These are phyloP conservation scores for Erebia aethiops DNA, from an alignment of 2,888 invertebrate species.

Conservation along the genomic window DNA sequence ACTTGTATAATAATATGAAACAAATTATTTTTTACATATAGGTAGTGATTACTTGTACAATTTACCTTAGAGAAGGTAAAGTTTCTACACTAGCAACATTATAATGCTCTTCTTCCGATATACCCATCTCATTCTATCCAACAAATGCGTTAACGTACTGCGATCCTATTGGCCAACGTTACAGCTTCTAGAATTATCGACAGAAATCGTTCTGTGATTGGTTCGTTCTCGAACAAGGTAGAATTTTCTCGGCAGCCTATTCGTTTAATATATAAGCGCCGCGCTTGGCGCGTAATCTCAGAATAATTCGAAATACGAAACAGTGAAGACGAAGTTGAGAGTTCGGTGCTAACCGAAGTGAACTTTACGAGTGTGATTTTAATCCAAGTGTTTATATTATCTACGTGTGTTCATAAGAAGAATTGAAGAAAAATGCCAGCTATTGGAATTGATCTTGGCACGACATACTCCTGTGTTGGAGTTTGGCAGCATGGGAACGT, in stretches of 20 bases:
- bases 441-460: constrained; percentile 82
- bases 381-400: constrained; percentile 28
- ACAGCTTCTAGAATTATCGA: constrained; percentile 55
- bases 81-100: constrained; percentile 18
- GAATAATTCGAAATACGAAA: constrained; percentile 65
- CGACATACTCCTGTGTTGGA: constrained; percentile 82
- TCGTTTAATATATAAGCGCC: constrained; percentile 59
- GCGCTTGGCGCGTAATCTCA: constrained; percentile 59
- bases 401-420: constrained; percentile 40
- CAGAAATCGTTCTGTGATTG: constrained; percentile 50
- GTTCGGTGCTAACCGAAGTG: constrained; percentile 58
- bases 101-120: constrained; percentile 18
- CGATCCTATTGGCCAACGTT: constrained; percentile 50
- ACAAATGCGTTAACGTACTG: constrained; percentile 23
- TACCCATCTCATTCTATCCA: constrained; percentile 41
- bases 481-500: constrained; percentile 86
- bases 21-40: too few species aligned
- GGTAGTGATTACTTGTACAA: neutral
- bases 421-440: constrained; percentile 69
- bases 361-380: constrained; percentile 43
- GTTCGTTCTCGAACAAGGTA: constrained; percentile 47
- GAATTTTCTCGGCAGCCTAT: constrained; percentile 58
- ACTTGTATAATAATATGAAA: too few species aligned
- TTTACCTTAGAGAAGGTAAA: constrained; percentile 17
- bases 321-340: constrained; percentile 49